phyloP scores from a whole-genome alignment of 2,797 vertebrate species.

The Moxostoma hubbsi region DNA sequence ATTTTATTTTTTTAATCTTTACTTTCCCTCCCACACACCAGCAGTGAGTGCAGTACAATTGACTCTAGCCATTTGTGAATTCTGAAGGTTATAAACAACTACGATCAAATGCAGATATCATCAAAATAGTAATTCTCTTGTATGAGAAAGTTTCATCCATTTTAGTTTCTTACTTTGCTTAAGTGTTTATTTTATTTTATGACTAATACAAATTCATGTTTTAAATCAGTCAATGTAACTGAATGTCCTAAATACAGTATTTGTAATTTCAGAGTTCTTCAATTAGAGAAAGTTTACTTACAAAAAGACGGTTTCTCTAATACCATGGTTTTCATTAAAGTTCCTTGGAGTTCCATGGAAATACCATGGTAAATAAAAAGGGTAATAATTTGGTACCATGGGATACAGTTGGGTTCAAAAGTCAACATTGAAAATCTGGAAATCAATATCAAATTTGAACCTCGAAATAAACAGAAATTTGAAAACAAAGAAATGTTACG shows the following conservation, averaged over 20 bases:
- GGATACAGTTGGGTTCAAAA: no score
- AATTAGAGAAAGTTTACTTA: no score
- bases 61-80: not conserved
- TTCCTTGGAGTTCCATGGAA: no score
- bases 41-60: slow-evolving; percentile 63
- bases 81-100: not conserved
- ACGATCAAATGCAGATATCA: slow-evolving; percentile 23
- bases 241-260: not conserved
- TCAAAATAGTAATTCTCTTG: not conserved
- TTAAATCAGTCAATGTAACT: not conserved
- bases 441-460: no score
- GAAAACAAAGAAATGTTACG: no score
- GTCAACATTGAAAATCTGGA: no score
- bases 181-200: not conserved
- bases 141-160: slow-evolving; percentile 3
- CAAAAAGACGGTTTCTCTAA: no score
- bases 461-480: no score
- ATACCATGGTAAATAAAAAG: no score
- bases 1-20: slow-evolving; percentile 65
- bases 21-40: slow-evolving; percentile 71
- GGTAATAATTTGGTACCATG: no score
- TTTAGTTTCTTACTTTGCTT: not conserved
- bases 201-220: not conserved
- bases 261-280: no score
- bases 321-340: no score